A percentile compares a stretch with the other conserved stretches of the same genome.
Conservation (phyloP, 2,113 vertebrate genomes). For the Abramis brama region DNA sequence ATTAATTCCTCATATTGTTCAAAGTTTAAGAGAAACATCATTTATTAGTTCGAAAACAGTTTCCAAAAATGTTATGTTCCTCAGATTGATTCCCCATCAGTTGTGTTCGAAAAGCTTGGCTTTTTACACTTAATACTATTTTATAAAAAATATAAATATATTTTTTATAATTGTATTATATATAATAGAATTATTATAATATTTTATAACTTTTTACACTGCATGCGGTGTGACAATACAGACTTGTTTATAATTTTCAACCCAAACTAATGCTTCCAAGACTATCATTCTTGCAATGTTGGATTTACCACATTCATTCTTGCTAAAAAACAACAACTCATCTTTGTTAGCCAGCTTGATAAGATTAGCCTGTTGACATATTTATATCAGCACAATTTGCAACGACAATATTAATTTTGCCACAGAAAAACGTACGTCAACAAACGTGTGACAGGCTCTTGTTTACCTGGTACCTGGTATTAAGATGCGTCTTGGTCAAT, state of each 20-base stretch:
- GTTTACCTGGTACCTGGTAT: too few relatives aligned
- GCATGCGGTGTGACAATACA: background rate
- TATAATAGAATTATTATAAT: too few relatives aligned
- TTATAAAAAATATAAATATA: too few relatives aligned
- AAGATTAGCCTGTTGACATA: background rate
- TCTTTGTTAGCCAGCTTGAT: background rate
- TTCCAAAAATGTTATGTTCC: background rate
- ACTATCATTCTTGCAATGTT: background rate
- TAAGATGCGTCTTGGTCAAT: too few relatives aligned
- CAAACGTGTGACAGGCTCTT: background rate
- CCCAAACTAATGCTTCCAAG: background rate
- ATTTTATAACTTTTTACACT: too few relatives aligned
- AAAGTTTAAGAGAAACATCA: background rate
- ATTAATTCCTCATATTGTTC: conserved; percentile 21
- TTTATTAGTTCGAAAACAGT: background rate
- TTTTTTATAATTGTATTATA: too few relatives aligned
- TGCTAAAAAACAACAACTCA: background rate
- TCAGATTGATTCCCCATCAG: background rate
- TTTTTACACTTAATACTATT: background rate
- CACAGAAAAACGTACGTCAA: background rate
- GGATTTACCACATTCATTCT: background rate
- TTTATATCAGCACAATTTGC: background rate
- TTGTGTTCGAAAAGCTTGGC: background rate
- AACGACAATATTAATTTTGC: background rate
- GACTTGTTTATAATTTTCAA: background rate